Conservation (phyloP, 2,888 invertebrate species). For the Diachrysia chrysitis region DNA sequence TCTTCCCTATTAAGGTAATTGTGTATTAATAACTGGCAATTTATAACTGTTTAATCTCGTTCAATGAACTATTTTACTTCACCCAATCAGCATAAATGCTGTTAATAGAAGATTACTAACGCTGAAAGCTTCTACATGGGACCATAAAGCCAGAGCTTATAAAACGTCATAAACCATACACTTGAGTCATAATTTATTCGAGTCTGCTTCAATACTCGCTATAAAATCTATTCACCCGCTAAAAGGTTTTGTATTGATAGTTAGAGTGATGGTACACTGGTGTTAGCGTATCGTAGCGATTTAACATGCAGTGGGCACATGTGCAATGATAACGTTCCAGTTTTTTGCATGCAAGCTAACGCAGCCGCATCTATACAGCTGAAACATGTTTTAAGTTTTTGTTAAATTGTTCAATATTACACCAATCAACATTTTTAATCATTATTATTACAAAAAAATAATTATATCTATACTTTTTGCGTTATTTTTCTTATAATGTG, state of each 20-base stretch:
- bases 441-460: no score
- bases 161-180: slow-evolving; percentile 47
- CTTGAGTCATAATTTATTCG: slow-evolving; percentile 46
- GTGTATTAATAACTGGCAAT: no score
- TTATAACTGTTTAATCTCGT: neutral
- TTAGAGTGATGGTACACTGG: neutral
- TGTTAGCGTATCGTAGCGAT: neutral
- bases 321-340: neutral
- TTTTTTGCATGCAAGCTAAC: no score
- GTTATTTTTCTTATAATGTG: no score
- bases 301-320: neutral
- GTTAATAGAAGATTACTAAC: neutral
- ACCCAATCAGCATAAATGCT: neutral
- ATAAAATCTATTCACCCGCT: slow-evolving; percentile 70
- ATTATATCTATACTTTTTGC: no score
- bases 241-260: slow-evolving; percentile 68
- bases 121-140: neutral
- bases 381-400: no score
- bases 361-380: no score
- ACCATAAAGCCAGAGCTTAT: slow-evolving; percentile 12
- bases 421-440: no score
- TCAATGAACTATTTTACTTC: neutral
- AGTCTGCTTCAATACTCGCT: slow-evolving; percentile 40
- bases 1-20: no score
- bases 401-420: no score